Conservation (phyloP, 2,113 vertebrate genomes). For the Phainopepla nitens region DNA sequence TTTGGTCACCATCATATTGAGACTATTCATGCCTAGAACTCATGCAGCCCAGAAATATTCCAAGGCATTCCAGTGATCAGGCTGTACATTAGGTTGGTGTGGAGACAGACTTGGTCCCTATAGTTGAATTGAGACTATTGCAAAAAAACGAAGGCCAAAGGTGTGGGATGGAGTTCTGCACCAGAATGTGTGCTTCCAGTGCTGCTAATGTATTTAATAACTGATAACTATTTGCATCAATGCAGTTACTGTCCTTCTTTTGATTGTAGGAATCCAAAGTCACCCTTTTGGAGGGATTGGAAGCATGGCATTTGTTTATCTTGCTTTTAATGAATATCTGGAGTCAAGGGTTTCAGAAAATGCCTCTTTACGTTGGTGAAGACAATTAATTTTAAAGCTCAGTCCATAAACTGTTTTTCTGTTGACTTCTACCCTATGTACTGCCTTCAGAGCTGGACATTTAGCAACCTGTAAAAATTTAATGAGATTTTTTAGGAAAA, state of each 20-base stretch:
- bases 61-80: neutral
- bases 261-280: neutral
- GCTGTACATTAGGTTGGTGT: neutral
- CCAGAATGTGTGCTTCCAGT: neutral
- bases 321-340: neutral
- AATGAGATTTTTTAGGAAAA: neutral
- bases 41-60: neutral
- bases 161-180: neutral
- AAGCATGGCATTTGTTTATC: neutral
- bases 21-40: neutral
- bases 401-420: neutral
- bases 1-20: neutral
- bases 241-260: neutral
- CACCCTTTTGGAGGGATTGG: neutral
- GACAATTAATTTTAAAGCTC: neutral
- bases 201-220: neutral
- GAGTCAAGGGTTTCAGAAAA: neutral
- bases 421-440: neutral
- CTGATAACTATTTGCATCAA: neutral
- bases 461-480: neutral
- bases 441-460: neutral
- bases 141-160: neutral
- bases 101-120: neutral
- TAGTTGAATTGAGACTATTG: neutral
- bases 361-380: neutral